Evolutionary conservation across 2,797 vertebrate species (phyloP).

Genomic region (Dendrocincla tyrannina): DNA sequence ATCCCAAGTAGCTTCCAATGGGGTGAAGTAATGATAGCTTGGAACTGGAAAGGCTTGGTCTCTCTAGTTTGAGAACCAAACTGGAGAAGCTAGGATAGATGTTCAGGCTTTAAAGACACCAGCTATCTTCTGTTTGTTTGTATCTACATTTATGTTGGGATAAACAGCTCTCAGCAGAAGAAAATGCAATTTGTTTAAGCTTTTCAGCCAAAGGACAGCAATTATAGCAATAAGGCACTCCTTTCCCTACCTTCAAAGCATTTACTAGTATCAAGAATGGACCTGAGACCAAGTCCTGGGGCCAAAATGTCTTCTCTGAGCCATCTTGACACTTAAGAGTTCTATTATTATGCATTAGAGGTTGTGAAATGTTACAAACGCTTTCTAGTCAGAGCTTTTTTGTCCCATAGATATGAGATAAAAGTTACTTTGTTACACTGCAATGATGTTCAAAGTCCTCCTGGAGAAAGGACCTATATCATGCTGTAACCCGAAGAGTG

Average conservation of each 20-base stretch:
- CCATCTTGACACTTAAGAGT: neutral
- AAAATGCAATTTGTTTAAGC: neutral
- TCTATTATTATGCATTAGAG: neutral
- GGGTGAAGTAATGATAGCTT: neutral
- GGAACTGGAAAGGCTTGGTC: neutral
- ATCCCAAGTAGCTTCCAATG: neutral
- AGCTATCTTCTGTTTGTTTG: conserved; percentile 39
- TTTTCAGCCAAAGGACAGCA: conserved; percentile 40
- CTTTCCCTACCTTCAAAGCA: conserved; percentile 17
- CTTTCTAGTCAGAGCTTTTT: neutral
- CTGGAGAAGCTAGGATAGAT: neutral
- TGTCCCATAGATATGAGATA: neutral
- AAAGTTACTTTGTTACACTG: neutral
- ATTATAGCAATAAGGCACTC: conserved; percentile 4
- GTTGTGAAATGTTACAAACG: neutral
- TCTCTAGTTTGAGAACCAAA: neutral
- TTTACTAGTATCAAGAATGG: neutral
- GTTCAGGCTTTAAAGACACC: conserved; percentile 14
- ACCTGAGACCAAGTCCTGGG: neutral
- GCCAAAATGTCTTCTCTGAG: neutral
- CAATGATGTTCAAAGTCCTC: neutral
- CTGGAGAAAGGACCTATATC: neutral
- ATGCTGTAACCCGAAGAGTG: neutral
- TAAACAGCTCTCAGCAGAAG: conserved; percentile 43
- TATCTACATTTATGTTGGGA: neutral